Evolutionary conservation across 2,113 vertebrate species (phyloP), one percentile per base, ranked within the genome.

Genomic region (Osmerus mordax): DNA sequence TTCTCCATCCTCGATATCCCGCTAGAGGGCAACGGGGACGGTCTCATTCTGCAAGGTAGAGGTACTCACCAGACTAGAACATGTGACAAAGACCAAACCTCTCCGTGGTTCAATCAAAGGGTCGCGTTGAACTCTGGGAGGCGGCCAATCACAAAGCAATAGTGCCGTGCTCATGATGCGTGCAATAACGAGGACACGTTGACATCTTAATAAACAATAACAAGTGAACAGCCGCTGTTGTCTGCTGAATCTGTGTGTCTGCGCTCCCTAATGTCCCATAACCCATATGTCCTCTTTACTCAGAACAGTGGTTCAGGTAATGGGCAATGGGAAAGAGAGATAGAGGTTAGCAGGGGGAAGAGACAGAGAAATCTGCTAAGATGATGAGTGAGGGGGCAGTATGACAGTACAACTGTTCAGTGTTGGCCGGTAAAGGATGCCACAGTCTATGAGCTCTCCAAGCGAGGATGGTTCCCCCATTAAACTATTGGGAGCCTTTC

Each of bases 121-220:
- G 71, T 75, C 53, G 67, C 72, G 56, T 62, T 74, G 67, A 78
- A 76, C 75, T 77, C 71, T 84, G 83, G 83, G 81, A 69, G 79
- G 79, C 78, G 75, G 76, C 70, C 81, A 66, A 72, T 74, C 73
- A 65, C 63, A 74, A 87, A 88, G 84, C 84, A 87, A 89, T 88
- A 87, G 85, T 65, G 75, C 74, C 5, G 58, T 80, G 69, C 84
- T 81, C 62, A 77, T 75, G 74, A 79, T 74, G 71, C 63, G 81
- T 84, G 87, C 88, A 88, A 89, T 89, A 89, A 86, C 47, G 61
- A 88, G 82, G 84, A 78, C 86, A 82, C 87, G 78, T 83, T 80
- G 83, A 86, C 77, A 75, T 83, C 78, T 80, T 79, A 86, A 89
- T 89, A 87, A 90, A 87, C 53, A 82, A 83, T 59, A 76, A 77